Conservation (phyloP, 1,140 invertebrate species). For the Apocrypta bakeri region DNA sequence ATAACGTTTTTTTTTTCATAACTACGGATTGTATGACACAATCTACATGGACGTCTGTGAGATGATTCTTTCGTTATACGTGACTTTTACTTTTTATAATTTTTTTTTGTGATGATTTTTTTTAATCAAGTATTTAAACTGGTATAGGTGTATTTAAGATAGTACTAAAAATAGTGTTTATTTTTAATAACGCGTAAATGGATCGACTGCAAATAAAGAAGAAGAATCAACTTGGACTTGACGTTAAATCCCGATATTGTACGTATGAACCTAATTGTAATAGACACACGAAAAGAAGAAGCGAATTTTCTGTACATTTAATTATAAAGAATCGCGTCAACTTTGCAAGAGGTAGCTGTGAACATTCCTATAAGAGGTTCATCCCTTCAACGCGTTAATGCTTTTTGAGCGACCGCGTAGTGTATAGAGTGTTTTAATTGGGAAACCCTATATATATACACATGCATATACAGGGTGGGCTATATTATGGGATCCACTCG, state of each 20-base stretch:
- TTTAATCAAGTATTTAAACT: not conserved
- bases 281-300: not conserved
- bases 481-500: no score
- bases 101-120: not conserved
- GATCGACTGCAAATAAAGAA: not conserved
- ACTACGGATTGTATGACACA: no score
- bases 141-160: not conserved
- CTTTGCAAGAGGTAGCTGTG: conserved; percentile 44
- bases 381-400: not conserved
- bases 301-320: not conserved
- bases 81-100: not conserved
- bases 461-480: no score
- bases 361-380: conserved; percentile 58
- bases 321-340: not conserved
- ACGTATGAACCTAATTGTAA: not conserved
- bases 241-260: not conserved
- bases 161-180: not conserved
- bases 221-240: not conserved
- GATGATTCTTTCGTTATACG: no score
- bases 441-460: no score
- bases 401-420: not conserved
- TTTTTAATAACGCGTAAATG: not conserved
- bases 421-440: not conserved
- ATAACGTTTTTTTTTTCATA: no score
- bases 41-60: no score